These are phyloP conservation scores for Nesidiocoris tenuis DNA, from an alignment of 2,888 invertebrate species.

Conservation along the genomic window DNA sequence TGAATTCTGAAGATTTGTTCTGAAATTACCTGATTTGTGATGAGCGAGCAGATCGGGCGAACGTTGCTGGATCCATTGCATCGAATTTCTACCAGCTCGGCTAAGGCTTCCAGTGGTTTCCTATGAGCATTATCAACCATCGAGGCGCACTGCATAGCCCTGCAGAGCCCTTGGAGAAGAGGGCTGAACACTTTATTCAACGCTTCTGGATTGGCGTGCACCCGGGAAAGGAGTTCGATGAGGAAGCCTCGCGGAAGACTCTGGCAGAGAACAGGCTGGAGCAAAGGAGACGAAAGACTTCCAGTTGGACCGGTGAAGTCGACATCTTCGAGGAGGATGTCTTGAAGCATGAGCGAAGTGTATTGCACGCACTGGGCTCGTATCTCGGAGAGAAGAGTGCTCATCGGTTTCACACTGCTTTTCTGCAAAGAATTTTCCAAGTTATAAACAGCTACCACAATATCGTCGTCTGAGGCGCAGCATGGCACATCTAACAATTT, in stretches of 20 bases:
- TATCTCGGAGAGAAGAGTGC: slow-evolving; percentile 62
- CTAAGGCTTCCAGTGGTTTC: slow-evolving; percentile 69
- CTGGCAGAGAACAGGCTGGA: slow-evolving; percentile 68
- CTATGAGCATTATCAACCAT: slow-evolving; percentile 68
- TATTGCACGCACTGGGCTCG: slow-evolving; percentile 64
- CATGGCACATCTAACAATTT: no score
- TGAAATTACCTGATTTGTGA: slow-evolving; percentile 63
- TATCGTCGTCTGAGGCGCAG: no score
- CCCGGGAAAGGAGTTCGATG: slow-evolving; percentile 63
- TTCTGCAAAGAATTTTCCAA: slow-evolving; percentile 59
- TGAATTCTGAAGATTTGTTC: no score
- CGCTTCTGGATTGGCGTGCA: slow-evolving; percentile 62
- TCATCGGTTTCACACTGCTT: slow-evolving; percentile 71
- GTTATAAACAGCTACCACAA: no score
- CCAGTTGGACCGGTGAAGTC: slow-evolving; percentile 52
- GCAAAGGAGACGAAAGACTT: slow-evolving; percentile 62
- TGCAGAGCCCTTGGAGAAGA: slow-evolving; percentile 69
- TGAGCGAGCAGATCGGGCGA: slow-evolving; percentile 73
- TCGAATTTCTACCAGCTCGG: slow-evolving; percentile 78
- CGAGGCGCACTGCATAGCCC: slow-evolving; percentile 67
- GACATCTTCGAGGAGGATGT: slow-evolving; percentile 52
- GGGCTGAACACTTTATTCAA: slow-evolving; percentile 64
- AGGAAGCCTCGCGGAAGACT: slow-evolving; percentile 73
- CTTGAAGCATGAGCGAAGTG: slow-evolving; percentile 62
- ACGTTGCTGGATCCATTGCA: slow-evolving; percentile 63